phyloP scores from a whole-genome alignment of 1,140 invertebrate species.

The Drosophila kohkoa region DNA sequence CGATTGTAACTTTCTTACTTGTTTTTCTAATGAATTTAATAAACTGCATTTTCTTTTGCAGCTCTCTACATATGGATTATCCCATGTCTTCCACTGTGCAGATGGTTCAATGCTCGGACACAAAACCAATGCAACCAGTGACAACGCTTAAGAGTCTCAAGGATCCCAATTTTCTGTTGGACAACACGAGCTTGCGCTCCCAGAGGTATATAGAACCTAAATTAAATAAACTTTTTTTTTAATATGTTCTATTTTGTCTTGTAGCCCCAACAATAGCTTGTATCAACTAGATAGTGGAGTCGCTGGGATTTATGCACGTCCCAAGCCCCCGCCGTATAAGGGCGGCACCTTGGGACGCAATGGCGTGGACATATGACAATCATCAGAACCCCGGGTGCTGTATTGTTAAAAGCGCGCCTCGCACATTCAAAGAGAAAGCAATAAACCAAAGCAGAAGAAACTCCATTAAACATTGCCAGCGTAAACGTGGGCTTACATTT shows the following conservation, averaged over 20 bases:
- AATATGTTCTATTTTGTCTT: neutral
- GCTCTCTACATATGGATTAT: slow-evolving; percentile 59
- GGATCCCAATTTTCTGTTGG: slow-evolving; percentile 77
- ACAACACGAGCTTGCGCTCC: slow-evolving; percentile 77
- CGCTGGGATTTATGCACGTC: slow-evolving; percentile 74
- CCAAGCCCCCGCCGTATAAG: slow-evolving; percentile 83
- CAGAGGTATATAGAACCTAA: slow-evolving; percentile 57
- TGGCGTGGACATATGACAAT: slow-evolving; percentile 83
- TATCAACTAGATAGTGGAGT: slow-evolving; percentile 73
- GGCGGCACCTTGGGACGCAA: slow-evolving; percentile 66
- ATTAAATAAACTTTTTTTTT: neutral
- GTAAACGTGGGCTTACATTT: neutral
- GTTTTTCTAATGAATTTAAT: neutral
- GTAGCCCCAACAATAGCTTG: slow-evolving; percentile 76
- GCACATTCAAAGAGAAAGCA: slow-evolving; percentile 42
- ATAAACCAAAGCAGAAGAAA: slow-evolving; percentile 41
- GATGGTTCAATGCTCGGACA: slow-evolving; percentile 83
- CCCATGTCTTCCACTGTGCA: slow-evolving; percentile 79
- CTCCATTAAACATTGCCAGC: slow-evolving; percentile 20
- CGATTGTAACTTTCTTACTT: too few relatives aligned
- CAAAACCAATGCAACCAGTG: slow-evolving; percentile 72
- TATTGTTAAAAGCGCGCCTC: slow-evolving; percentile 67
- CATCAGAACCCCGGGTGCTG: slow-evolving; percentile 73
- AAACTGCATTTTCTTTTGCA: slow-evolving; percentile 12
- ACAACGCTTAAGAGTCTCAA: slow-evolving; percentile 82